phyloP scores from a whole-genome alignment of 2,888 invertebrate genomes.

The Macroteleia sp. region DNA sequence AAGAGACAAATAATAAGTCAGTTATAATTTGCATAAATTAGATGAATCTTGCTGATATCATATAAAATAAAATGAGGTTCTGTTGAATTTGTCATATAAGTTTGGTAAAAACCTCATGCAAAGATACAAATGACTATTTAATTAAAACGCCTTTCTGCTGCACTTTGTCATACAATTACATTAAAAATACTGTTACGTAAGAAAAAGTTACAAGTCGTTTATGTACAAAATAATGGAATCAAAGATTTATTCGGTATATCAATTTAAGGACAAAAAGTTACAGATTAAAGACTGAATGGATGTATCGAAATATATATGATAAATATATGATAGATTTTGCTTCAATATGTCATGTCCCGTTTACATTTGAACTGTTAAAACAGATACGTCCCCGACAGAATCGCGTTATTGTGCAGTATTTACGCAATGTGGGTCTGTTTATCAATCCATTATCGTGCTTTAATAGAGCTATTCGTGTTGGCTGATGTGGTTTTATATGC shows the following conservation, averaged over 20 bases:
- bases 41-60: constrained; percentile 52
- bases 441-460: constrained; percentile 64
- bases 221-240: no score
- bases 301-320: no score
- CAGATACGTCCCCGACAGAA: constrained; percentile 37
- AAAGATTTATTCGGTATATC: no score
- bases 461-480: constrained; percentile 48
- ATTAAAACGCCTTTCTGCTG: no score
- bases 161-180: no score
- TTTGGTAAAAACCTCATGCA: constrained; percentile 22
- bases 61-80: constrained; percentile 43
- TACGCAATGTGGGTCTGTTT: constrained; percentile 59
- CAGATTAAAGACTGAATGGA: no score
- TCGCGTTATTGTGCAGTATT: constrained; percentile 53
- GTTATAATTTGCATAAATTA: constrained; percentile 61
- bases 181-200: no score
- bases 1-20: constrained; percentile 52
- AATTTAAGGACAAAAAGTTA: no score
- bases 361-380: constrained; percentile 43
- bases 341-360: constrained; percentile 16
- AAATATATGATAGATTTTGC: background rate
- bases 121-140: constrained; percentile 29
- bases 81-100: constrained; percentile 47
- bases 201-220: no score
- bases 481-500: constrained; percentile 53